Percentiles rank a stretch among this genome's conserved stretches.
Conservation (phyloP, 2,797 vertebrate genomes). For the Pteropus rufus region DNA sequence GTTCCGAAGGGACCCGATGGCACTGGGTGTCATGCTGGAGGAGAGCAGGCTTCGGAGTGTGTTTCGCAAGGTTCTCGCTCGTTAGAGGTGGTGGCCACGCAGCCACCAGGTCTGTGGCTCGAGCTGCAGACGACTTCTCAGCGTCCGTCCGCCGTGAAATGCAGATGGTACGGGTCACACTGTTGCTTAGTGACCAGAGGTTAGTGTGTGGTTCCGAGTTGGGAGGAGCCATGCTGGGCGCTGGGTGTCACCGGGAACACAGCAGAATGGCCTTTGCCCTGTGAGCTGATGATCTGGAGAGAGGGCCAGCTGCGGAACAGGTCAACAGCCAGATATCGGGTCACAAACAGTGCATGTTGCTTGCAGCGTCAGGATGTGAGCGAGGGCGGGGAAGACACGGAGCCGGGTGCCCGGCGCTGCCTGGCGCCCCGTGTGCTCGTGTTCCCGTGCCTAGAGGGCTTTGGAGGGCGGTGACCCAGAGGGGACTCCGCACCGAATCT, state of each 20-base stretch:
- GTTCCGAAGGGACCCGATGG: neutral
- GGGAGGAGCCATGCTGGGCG: neutral
- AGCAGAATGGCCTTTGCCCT: neutral
- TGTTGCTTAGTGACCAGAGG: neutral
- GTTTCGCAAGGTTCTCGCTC: neutral
- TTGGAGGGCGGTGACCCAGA: neutral
- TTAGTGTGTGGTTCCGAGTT: no score
- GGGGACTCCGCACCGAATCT: neutral
- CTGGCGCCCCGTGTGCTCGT: accelerated
- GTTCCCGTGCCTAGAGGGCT: accelerated
- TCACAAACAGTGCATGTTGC: neutral
- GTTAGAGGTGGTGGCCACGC: neutral
- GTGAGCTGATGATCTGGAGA: neutral
- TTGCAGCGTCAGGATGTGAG: no score
- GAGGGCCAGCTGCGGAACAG: no score
- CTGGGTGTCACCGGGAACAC: no score
- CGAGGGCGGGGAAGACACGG: neutral
- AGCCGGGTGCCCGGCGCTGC: neutral
- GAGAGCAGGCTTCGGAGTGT: neutral
- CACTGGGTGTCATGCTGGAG: neutral
- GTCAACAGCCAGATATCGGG: neutral
- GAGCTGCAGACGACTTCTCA: neutral
- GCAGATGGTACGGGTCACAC: neutral
- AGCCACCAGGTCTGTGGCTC: no score
- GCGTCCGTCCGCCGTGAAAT: no score